Conservation (phyloP, 2,888 invertebrate species). For the Julus scandinavius region DNA sequence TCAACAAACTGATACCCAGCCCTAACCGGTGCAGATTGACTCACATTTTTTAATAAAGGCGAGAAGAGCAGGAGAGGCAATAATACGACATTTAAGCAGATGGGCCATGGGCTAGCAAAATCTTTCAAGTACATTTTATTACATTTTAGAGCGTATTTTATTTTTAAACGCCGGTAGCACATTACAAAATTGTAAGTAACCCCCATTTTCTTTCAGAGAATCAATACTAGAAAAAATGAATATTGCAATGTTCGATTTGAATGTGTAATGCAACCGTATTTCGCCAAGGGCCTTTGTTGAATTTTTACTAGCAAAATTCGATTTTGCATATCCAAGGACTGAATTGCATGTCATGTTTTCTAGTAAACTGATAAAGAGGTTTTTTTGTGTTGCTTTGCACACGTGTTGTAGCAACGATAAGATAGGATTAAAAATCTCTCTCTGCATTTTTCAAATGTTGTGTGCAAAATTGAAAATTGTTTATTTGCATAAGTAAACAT, state of each 20-base stretch:
- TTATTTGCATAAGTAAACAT: constrained; percentile 33
- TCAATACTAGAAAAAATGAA: not conserved
- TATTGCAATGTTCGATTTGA: not conserved
- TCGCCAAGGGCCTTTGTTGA: not conserved
- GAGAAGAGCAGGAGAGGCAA: too few species aligned
- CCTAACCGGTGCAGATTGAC: too few species aligned
- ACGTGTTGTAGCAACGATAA: not conserved
- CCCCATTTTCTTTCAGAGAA: not conserved
- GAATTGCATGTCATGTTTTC: not conserved
- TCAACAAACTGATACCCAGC: too few species aligned
- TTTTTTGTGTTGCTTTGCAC: not conserved
- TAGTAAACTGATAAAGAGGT: not conserved
- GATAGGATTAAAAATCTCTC: not conserved
- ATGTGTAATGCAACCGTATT: too few species aligned
- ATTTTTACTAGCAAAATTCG: not conserved
- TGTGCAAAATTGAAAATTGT: not conserved
- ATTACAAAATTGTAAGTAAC: not conserved
- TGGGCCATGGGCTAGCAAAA: not conserved
- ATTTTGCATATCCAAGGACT: not conserved
- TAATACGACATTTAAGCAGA: too few species aligned
- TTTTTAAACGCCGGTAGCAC: not conserved
- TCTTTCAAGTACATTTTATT: not conserved
- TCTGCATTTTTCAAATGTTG: not conserved
- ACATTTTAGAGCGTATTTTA: not conserved
- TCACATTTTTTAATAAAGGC: too few species aligned